Base-by-base conservation (phyloP, 2,797 vertebrate species). In the Cryptoblepharus egeriae region DNA sequence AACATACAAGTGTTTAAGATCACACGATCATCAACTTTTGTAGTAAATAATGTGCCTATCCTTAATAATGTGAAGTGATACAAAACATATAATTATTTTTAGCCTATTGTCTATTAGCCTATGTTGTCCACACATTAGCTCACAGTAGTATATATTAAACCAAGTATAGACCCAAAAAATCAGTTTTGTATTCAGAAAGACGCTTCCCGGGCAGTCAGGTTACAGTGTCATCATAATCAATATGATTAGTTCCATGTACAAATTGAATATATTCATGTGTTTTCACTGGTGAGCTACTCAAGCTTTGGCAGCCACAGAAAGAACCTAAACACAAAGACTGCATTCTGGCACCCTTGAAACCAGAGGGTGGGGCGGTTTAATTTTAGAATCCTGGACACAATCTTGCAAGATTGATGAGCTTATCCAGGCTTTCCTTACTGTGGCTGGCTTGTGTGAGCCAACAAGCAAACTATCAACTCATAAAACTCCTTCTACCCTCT, bases 391-490 rank as follows among this genome's bases (percentile, higher is more conserved):
- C 1, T 11, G 39, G 60, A 30, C 39, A 49, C n/a, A 49, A 18
- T 16, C 10, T 39, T 35, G 35, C 2, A n/a, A 74, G 26, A 52
- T 3, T 65, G 11, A 26, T 32, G 20, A 39, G 22, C 35, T 16
- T 24, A 58, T 52, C 42, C n/a, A 63, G 39, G 13, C 28, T 63
- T 76, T 12, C 74, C 12, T 26, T 58, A 45, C 4, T n/a, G 5
- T 28, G 16, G 26, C 1, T 73, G 18, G 45, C 30, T 28, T 3
- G n/a, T n/a, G 78, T 79, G 52, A 73, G 64, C 78, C 75, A 45
- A 45, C 76, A 89, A 89, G 80, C 60, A 79, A 87, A 61, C n/a
- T 8, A 32, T 86, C 69, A 70, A 77, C 0, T 20, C 20, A 32
- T 69, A 79, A 45, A 73, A 52, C 15, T 16, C 45, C 45, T 49